Percentiles rank a stretch among this genome's conserved stretches.
phyloP scores from a whole-genome alignment of 2,888 invertebrate genomes.

The Dexiosoma caninum region DNA sequence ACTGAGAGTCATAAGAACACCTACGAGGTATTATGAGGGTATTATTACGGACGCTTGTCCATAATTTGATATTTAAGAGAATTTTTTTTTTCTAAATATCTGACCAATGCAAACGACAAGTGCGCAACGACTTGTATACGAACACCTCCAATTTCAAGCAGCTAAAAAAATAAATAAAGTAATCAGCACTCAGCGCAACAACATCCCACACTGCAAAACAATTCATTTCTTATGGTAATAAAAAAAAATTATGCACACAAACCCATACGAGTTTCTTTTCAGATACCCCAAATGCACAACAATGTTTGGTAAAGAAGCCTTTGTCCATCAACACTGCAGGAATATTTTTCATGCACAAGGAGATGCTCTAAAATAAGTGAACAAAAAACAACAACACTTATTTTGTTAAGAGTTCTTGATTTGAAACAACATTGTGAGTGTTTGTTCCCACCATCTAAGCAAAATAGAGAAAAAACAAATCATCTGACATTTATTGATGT shows the following conservation, averaged over 20 bases:
- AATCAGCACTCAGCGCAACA: slow-evolving; percentile 66
- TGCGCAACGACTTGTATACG: slow-evolving; percentile 10
- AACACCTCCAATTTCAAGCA: slow-evolving; percentile 64
- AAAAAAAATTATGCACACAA: too few relatives aligned
- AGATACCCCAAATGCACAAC: neutral
- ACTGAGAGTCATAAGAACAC: slow-evolving; percentile 43
- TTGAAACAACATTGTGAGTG: slow-evolving; percentile 1
- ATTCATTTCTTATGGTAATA: neutral
- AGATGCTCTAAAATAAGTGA: slow-evolving; percentile 28
- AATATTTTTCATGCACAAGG: neutral
- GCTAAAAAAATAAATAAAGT: slow-evolving; percentile 73
- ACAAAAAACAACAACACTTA: neutral
- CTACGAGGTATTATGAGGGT: slow-evolving; percentile 43
- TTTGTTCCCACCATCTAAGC: slow-evolving; percentile 28
- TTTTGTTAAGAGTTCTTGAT: slow-evolving; percentile 17
- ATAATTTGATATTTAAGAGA: slow-evolving; percentile 27
- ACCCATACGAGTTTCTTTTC: too few relatives aligned
- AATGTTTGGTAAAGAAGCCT: slow-evolving; percentile 42
- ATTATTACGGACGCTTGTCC: slow-evolving; percentile 55
- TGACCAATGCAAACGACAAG: slow-evolving; percentile 34
- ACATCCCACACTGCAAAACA: neutral
- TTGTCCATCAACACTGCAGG: slow-evolving; percentile 63
- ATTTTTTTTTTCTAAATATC: neutral
- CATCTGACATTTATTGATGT: slow-evolving; percentile 74
- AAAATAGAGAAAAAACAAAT: slow-evolving; percentile 60